Percentiles rank a stretch among this genome's conserved stretches.
Conservation (phyloP, 1,140 invertebrate species). For the Drosophila mauritiana region DNA sequence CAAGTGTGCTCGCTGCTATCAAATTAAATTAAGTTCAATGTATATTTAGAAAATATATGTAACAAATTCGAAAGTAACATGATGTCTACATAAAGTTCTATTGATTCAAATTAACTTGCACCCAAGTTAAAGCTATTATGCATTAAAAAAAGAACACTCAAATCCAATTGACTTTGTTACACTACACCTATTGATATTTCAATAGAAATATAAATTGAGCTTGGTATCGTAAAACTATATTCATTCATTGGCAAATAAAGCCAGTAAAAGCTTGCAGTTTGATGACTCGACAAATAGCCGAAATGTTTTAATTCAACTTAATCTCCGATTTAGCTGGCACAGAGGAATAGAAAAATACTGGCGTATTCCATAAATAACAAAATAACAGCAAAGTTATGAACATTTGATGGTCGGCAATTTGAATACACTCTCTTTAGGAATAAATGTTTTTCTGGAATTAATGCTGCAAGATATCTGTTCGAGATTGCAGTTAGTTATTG, state of each 20-base stretch:
- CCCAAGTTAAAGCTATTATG: background rate
- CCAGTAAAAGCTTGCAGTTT: background rate
- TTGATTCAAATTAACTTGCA: too few species aligned
- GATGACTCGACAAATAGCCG: slow-evolving; percentile 9
- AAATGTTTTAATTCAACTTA: slow-evolving; percentile 12
- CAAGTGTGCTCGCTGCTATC: background rate
- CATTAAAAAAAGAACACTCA: background rate
- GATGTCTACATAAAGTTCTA: too few species aligned
- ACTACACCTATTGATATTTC: background rate
- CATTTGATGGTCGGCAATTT: background rate
- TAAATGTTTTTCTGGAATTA: background rate
- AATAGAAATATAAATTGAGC: background rate
- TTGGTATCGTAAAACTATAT: background rate
- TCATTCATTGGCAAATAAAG: background rate
- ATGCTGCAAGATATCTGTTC: background rate
- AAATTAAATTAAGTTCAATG: background rate
- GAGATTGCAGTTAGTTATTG: slow-evolving; percentile 12
- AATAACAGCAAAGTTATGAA: slow-evolving; percentile 8
- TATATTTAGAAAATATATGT: background rate
- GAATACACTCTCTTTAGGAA: background rate
- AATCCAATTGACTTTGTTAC: background rate
- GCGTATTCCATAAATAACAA: slow-evolving; percentile 44
- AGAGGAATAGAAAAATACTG: background rate
- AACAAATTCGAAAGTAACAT: background rate
- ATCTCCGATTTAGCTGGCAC: background rate